Evolutionary conservation across 2,797 vertebrate genomes (phyloP).

Genomic region (Toxotes lorentzi): DNA sequence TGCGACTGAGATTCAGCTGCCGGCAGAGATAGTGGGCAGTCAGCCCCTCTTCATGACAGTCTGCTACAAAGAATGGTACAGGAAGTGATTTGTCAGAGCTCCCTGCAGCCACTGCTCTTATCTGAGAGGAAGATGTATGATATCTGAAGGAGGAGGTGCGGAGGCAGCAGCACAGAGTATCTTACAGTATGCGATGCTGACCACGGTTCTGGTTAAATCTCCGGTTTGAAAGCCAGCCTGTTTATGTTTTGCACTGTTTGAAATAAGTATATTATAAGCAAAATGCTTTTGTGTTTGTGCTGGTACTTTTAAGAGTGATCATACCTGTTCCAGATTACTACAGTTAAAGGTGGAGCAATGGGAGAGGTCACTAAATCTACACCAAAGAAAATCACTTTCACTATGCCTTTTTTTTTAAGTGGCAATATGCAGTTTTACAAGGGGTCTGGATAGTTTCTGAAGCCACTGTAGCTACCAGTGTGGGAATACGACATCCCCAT

Average conservation of each 20-base stretch:
- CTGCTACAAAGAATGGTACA: slow-evolving; percentile 49
- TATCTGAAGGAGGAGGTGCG: slow-evolving; percentile 29
- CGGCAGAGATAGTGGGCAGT: slow-evolving; percentile 65
- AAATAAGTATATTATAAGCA: background rate
- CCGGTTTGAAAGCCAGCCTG: slow-evolving; percentile 12
- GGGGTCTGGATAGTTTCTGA: too few species aligned
- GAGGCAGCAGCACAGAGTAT: slow-evolving; percentile 5
- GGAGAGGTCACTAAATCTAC: too few species aligned
- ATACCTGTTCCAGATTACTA: background rate
- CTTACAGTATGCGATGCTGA: slow-evolving; percentile 35
- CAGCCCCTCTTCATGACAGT: slow-evolving; percentile 53
- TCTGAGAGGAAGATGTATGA: slow-evolving; percentile 50
- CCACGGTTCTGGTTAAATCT: slow-evolving; percentile 11
- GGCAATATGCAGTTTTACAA: background rate
- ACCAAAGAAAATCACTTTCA: too few species aligned
- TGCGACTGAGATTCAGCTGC: slow-evolving; percentile 70
- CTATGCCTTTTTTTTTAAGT: too few species aligned
- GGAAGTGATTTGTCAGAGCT: slow-evolving; percentile 68
- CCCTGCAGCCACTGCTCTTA: slow-evolving; percentile 58
- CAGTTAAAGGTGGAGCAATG: background rate
- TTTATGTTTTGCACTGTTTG: background rate
- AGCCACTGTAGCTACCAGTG: background rate
- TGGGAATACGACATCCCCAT: too few species aligned
- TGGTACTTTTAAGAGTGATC: background rate
- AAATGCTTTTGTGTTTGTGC: background rate